These are phyloP conservation scores for Itoplectis maculator DNA, from an alignment of 2,888 invertebrate species.

Conservation along the genomic window DNA sequence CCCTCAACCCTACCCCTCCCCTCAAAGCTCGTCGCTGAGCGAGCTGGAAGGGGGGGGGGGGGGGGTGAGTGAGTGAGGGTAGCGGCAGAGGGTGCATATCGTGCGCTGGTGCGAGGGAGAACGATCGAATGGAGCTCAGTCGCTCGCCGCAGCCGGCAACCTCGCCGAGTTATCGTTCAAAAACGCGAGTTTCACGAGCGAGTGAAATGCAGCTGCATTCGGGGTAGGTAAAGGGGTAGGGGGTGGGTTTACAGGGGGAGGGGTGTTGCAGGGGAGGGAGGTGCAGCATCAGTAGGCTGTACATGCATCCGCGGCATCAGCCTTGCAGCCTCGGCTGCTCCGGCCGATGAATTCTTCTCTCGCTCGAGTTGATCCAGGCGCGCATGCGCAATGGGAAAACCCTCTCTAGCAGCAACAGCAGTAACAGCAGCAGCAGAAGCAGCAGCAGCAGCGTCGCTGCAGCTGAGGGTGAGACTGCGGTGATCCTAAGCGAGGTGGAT, in stretches of 20 bases:
- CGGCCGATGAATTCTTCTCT: slow-evolving; percentile 56
- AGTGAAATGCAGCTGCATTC: slow-evolving; percentile 31
- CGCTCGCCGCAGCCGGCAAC: slow-evolving; percentile 4
- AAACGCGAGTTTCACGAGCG: slow-evolving; percentile 47
- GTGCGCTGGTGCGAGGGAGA: slow-evolving; percentile 6
- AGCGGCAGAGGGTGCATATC: slow-evolving; percentile 11
- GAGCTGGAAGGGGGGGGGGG: no score
- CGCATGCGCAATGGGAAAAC: slow-evolving; percentile 40
- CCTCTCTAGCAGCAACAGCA: slow-evolving; percentile 19
- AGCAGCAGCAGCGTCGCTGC: no score
- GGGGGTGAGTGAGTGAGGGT: neutral
- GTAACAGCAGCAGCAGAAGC: slow-evolving; percentile 1
- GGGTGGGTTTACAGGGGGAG: no score
- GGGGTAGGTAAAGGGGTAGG: no score
- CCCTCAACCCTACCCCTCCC: no score
- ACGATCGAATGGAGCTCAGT: slow-evolving; percentile 22
- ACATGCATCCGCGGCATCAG: slow-evolving; percentile 1
- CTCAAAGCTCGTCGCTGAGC: no score
- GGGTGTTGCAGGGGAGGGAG: no score
- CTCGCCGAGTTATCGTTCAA: slow-evolving; percentile 51
- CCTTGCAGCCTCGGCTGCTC: slow-evolving; percentile 30
- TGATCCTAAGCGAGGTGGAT: slow-evolving; percentile 28
- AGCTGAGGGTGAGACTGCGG: slow-evolving; percentile 37
- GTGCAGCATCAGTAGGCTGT: slow-evolving; percentile 18
- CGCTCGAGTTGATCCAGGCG: slow-evolving; percentile 44